Evolutionary conservation across 2,888 invertebrate genomes (phyloP).

Genomic region (Zygaena filipendulae): DNA sequence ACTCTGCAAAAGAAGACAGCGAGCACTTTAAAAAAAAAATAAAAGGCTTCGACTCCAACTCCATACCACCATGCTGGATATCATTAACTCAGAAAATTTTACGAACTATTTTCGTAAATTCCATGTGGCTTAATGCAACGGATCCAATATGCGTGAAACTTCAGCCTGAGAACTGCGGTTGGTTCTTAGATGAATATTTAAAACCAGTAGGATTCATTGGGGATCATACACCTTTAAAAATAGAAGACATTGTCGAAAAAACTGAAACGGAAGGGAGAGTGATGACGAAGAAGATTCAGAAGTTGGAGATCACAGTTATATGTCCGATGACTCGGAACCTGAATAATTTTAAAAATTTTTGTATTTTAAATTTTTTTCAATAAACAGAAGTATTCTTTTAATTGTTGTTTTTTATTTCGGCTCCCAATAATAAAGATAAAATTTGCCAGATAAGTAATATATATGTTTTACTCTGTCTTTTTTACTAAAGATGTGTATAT

Average conservation of each 20-base stretch:
- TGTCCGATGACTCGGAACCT: slow-evolving; percentile 15
- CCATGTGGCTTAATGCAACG: slow-evolving; percentile 8
- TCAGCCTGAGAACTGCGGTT: slow-evolving; percentile 6
- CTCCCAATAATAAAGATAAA: no score
- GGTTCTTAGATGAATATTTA: slow-evolving; percentile 12
- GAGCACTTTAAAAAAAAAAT: slow-evolving; percentile 23
- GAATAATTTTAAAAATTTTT: slow-evolving; percentile 14
- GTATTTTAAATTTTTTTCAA: no score
- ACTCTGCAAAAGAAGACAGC: slow-evolving; percentile 20
- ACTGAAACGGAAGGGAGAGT: slow-evolving; percentile 12
- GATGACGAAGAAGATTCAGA: slow-evolving; percentile 16
- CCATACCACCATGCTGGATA: slow-evolving; percentile 21
- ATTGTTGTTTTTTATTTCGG: no score
- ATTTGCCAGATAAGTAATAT: no score
- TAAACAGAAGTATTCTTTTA: no score
- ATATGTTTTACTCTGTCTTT: no score
- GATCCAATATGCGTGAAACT: slow-evolving; percentile 6
- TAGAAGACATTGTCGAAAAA: slow-evolving; percentile 14
- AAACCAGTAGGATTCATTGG: slow-evolving; percentile 14
- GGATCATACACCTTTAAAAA: slow-evolving; percentile 8
- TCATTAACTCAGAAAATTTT: slow-evolving; percentile 21
- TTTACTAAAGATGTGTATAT: no score
- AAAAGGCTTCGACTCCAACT: slow-evolving; percentile 21
- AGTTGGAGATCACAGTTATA: slow-evolving; percentile 15
- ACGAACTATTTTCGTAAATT: slow-evolving; percentile 16